These are phyloP conservation scores for Coilia nasus DNA, from an alignment of 2,797 vertebrate species.

Conservation along the genomic window DNA sequence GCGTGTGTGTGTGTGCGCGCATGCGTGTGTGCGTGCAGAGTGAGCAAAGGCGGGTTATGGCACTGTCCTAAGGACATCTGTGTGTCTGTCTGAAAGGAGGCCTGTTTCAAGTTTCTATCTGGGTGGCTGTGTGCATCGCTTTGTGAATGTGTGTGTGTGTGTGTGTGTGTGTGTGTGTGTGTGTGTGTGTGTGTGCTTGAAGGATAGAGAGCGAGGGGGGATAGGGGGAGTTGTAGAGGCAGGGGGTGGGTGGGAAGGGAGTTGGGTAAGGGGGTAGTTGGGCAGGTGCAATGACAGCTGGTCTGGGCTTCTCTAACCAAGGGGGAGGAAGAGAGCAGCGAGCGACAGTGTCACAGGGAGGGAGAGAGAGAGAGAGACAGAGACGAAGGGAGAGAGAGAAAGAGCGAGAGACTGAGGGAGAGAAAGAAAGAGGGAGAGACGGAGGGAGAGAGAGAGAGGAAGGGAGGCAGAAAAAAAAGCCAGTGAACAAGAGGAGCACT, in stretches of 20 bases:
- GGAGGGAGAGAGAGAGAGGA: conserved; percentile 22
- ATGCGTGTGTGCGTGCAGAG: background rate
- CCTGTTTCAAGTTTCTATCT: background rate
- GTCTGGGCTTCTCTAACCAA: conserved; percentile 69
- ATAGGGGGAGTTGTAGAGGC: conserved; percentile 19
- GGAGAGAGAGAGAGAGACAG: conserved; percentile 20
- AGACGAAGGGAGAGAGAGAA: conserved; percentile 7
- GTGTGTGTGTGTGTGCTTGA: conserved; percentile 43
- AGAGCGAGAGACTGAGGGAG: conserved; percentile 21
- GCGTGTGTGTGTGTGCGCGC: background rate
- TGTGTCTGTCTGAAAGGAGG: background rate
- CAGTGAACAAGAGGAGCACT: background rate
- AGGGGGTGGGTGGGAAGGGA: conserved; percentile 27
- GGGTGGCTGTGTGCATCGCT: conserved; percentile 22
- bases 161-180: conserved; percentile 47
- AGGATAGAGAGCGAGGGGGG: conserved; percentile 3
- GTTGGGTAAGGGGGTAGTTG: conserved; percentile 61
- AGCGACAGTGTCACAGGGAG: background rate
- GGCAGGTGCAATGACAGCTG: conserved; percentile 83
- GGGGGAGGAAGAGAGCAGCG: conserved; percentile 57
- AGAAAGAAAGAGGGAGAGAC: background rate
- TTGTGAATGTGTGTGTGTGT: conserved; percentile 29
- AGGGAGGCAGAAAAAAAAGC: conserved; percentile 2
- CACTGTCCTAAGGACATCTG: conserved; percentile 35
- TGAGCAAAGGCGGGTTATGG: conserved; percentile 41